Evolutionary conservation across 2,888 invertebrate species (phyloP).

Genomic region (Pterostichus niger): DNA sequence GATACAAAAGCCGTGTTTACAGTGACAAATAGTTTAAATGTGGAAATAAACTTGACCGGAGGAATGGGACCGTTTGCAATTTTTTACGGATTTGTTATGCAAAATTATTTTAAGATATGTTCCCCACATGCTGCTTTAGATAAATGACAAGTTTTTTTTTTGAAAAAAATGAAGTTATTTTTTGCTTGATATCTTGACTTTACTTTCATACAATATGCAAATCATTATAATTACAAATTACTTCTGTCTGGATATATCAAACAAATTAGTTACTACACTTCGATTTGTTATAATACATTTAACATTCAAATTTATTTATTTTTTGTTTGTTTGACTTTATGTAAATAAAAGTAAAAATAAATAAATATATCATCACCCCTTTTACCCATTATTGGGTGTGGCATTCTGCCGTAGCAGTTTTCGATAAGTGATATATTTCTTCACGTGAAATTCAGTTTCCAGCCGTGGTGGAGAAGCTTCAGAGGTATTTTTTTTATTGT

Average conservation of each 20-base stretch:
- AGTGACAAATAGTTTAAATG: slow-evolving; percentile 55
- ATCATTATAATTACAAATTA: slow-evolving; percentile 60
- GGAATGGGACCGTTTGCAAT: slow-evolving; percentile 38
- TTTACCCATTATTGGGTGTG: too few relatives aligned
- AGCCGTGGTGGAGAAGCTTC: too few relatives aligned
- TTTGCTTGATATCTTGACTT: slow-evolving; percentile 23
- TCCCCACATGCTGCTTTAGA: slow-evolving; percentile 58
- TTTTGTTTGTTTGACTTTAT: background rate
- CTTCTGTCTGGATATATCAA: slow-evolving; percentile 31
- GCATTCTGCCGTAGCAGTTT: too few relatives aligned
- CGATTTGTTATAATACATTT: slow-evolving; percentile 24
- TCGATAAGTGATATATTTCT: too few relatives aligned
- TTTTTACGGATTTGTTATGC: slow-evolving; percentile 60
- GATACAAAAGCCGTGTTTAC: slow-evolving; percentile 54
- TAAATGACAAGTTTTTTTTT: slow-evolving; percentile 56
- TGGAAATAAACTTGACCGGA: slow-evolving; percentile 37
- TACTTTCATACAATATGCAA: slow-evolving; percentile 35
- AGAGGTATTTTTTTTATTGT: too few relatives aligned
- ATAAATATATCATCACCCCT: too few relatives aligned
- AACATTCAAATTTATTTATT: background rate
- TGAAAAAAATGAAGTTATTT: slow-evolving; percentile 30
- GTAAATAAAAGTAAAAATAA: background rate
- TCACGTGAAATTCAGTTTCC: too few relatives aligned
- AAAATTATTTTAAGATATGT: slow-evolving; percentile 46
- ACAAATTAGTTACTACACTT: slow-evolving; percentile 45